Base-by-base conservation (phyloP, 2,888 invertebrate genomes). In the Idaea straminata region DNA sequence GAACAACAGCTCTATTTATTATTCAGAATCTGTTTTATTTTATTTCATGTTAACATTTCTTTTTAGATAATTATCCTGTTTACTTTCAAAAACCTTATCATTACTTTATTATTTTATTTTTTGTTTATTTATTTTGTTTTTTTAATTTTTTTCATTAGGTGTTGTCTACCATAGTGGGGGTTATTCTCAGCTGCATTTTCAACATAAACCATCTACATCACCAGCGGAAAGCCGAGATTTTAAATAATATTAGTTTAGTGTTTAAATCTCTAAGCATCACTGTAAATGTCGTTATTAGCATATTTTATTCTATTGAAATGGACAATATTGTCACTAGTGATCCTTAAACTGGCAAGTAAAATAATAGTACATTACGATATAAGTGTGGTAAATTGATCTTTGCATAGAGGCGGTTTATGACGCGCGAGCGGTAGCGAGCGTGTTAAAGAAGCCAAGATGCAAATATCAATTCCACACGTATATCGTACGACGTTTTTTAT, bases 161-260 rank as follows among this genome's bases (percentile, higher is more conserved):
- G 34, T 69, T 94, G 61, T 94, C 95, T 79, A 95, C 94, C 36
- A 83, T 94, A 63, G 89, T 95, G 57, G 94, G 94, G 67, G 89
- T 95, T 61, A 80, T 95, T 61, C 91, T 95, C 70, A 94, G 95
- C 74, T 88, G 93, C 62, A 89, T 92, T 70, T 89, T 94, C 77
- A 93, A 95, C 84, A 94, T 95, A 74, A 95, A 95, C 84, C 93
- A 94, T 69, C 88, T 92, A 68, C 87, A 91, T 15, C 93, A 95
- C 68, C 94, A 94, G 62, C 87, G 89, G n/a, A 91, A 86, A 70
- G 95, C 95, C 0, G 94, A 95, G 73, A 82, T 92, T 63, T 86
- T 94, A 69, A 95, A 95, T 81, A 95, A 95, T 77, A 82, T 93
- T 15, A 93, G 94, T 71, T 84, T 95, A 62, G 83, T 91, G 35